Evolutionary conservation across 2,888 invertebrate genomes (phyloP).

Genomic region (Tyria jacobaeae): DNA sequence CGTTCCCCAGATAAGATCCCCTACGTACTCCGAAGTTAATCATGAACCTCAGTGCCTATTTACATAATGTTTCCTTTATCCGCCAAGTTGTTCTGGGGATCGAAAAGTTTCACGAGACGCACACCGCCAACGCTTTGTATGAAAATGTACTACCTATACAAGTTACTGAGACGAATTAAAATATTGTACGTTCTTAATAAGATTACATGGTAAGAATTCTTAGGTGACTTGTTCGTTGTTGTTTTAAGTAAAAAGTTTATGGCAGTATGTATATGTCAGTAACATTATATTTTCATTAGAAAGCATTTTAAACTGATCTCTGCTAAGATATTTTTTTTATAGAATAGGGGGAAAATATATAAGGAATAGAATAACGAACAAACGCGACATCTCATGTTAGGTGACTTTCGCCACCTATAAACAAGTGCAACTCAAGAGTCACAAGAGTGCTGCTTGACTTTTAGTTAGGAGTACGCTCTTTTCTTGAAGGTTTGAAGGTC

Average conservation of each 20-base stretch:
- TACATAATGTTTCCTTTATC: conserved; percentile 80
- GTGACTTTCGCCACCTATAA: too few relatives aligned
- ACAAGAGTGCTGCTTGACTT: too few relatives aligned
- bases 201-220: conserved; percentile 40
- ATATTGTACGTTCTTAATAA: conserved; percentile 46
- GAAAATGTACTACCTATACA: conserved; percentile 47
- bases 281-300: neutral
- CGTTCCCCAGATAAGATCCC: conserved; percentile 60
- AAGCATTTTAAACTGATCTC: too few relatives aligned
- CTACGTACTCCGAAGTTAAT: conserved; percentile 70
- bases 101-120: conserved; percentile 64
- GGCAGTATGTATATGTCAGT: too few relatives aligned
- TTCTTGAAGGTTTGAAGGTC: too few relatives aligned
- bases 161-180: conserved; percentile 50
- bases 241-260: conserved; percentile 9
- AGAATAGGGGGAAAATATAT: too few relatives aligned
- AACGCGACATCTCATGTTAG: too few relatives aligned
- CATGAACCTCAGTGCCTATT: conserved; percentile 75
- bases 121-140: conserved; percentile 48
- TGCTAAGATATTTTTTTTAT: neutral
- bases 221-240: conserved; percentile 21
- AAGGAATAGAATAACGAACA: too few relatives aligned
- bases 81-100: conserved; percentile 66
- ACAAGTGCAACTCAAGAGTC: too few relatives aligned
- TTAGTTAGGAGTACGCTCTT: too few relatives aligned